phyloP scores from a whole-genome alignment of 2,888 invertebrate species.

The Tenthredo amoena region DNA sequence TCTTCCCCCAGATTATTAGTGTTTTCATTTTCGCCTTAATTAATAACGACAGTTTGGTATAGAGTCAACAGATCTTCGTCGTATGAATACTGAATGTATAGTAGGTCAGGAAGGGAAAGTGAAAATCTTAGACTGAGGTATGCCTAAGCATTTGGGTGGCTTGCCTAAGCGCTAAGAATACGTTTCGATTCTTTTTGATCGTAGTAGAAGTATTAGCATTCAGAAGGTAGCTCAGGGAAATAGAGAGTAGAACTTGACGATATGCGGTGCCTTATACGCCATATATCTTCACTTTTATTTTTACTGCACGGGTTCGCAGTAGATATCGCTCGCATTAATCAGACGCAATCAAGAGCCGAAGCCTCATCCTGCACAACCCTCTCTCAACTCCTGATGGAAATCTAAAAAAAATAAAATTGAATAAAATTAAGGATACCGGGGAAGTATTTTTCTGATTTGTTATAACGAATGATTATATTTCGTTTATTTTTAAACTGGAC shows the following conservation, averaged over 20 bases:
- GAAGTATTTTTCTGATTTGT: background rate
- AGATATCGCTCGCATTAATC: background rate
- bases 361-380: background rate
- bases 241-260: conserved; percentile 71
- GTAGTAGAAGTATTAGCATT: conserved; percentile 70
- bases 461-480: too few species aligned
- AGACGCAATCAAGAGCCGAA: background rate
- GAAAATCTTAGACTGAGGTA: conserved; percentile 68
- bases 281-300: background rate
- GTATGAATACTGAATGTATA: conserved; percentile 4
- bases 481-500: background rate
- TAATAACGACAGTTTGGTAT: background rate
- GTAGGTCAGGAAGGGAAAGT: conserved; percentile 70
- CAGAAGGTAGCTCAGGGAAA: conserved; percentile 66
- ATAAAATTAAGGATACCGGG: background rate
- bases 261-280: conserved; percentile 47
- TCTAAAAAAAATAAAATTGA: background rate
- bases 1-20: background rate
- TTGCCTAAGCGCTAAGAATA: conserved; percentile 4
- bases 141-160: conserved; percentile 27
- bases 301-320: background rate
- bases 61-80: background rate
- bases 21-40: background rate
- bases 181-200: conserved; percentile 62
- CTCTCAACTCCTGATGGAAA: background rate